Base-by-base conservation (phyloP, 2,888 invertebrate species). In the Buathra laborator region DNA sequence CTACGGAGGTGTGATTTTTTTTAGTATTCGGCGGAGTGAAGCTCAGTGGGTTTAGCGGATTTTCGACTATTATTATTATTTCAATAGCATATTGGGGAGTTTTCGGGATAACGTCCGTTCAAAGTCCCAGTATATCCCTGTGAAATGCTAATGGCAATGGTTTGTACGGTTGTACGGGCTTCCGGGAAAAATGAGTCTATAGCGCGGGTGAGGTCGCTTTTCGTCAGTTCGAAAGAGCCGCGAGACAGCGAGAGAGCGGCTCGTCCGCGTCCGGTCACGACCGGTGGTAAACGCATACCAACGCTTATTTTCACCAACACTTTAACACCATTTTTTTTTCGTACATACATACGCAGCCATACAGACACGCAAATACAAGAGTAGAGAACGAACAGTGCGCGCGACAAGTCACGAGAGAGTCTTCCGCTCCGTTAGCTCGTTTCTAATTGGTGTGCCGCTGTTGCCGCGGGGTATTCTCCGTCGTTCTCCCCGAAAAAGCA, bases 361-460 rank as follows among this genome's bases (percentile, higher is more conserved):
- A 9, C 9, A 24, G 24, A 14, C 9, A 24, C 24, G n/a, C 29
- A 48, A 51, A 83, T 66, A 79, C 71, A 24, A 84, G 32, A 83
- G 76, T 56, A 56, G 70, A 74, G 67, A 59, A 77, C 70, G 71
- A 81, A 59, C 32, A 46, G 70, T 68, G 68, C 53, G 81, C 76
- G 86, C 82, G 84, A 82, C 78, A 82, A 87, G 86, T 88, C 88
- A 87, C 87, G 86, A 83, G 83, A 85, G 83, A 86, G 87, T 86
- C 88, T 87, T 88, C 85, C 88, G 87, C 83, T 88, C 86, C 86
- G 87, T 87, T 86, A 87, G 86, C 86, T 87, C 87, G 84, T 81
- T 87, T 88, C 87, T 89, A 89, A 89, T 89, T 88, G 89, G 86
- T 85, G 84, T 86, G 84, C 79, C 82, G 85, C 78, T 48, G 81